A percentile compares a stretch with the other conserved stretches of the same genome.
Evolutionary conservation across 2,888 invertebrate genomes (phyloP).

Genomic region (Drosophila kambysellisi): DNA sequence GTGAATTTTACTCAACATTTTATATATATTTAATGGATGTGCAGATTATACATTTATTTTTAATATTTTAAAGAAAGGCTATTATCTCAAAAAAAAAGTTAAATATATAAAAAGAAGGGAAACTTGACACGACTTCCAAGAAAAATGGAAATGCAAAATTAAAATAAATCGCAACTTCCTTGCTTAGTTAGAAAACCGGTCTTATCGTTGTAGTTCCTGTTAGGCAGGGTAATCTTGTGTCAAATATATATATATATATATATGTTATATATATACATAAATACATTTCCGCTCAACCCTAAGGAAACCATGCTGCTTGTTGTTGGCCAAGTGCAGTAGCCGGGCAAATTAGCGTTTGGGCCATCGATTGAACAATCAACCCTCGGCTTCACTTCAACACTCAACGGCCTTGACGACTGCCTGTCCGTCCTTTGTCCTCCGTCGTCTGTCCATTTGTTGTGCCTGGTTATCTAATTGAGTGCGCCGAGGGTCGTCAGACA

Average conservation of each 20-base stretch:
- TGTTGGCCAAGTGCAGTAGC: conserved; percentile 28
- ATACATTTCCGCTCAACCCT: conserved; percentile 35
- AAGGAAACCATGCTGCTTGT: neutral
- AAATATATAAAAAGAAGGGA: no score
- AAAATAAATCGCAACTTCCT: conserved; percentile 2
- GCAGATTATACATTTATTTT: neutral
- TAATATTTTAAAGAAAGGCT: neutral
- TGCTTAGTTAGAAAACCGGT: neutral
- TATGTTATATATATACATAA: neutral
- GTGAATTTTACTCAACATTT: no score
- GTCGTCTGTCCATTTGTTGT: neutral
- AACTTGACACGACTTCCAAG: neutral
- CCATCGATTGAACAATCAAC: conserved; percentile 28
- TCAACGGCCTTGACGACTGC: conserved; percentile 46
- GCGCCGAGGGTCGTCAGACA: conserved; percentile 51
- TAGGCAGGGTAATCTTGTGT: neutral
- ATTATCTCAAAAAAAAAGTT: no score
- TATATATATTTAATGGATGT: neutral
- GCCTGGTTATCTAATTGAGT: conserved; percentile 57
- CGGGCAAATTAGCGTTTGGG: conserved; percentile 30
- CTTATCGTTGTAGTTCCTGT: conserved; percentile 3
- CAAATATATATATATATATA: neutral
- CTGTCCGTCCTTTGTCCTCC: neutral
- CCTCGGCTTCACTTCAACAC: neutral
- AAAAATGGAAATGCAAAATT: neutral